phyloP scores from a whole-genome alignment of 2,797 vertebrate genomes.

The Lates japonicus region DNA sequence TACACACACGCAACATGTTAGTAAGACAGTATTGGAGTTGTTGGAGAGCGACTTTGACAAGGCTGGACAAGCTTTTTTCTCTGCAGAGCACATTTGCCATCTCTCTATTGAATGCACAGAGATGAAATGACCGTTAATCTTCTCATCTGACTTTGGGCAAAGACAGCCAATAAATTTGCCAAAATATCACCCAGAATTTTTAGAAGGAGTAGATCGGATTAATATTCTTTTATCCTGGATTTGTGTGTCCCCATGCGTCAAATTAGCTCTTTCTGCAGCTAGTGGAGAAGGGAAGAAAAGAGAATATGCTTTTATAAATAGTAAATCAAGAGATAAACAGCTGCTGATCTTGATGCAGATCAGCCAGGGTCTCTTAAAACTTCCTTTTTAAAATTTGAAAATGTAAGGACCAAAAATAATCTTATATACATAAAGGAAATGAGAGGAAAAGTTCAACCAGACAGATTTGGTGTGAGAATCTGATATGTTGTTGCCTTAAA shows the following conservation, averaged over 20 bases:
- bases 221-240: rapidly evolving
- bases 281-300: background rate
- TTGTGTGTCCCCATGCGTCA: background rate
- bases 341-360: background rate
- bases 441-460: background rate
- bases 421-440: background rate
- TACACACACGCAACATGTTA: background rate
- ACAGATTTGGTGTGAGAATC: background rate
- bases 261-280: background rate
- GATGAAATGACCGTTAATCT: background rate
- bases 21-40: constrained; percentile 4
- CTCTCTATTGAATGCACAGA: background rate
- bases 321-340: background rate
- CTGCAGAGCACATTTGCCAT: background rate
- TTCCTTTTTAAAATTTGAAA: background rate
- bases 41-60: constrained; percentile 26
- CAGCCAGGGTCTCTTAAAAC: background rate
- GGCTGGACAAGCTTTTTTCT: constrained; percentile 11
- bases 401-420: background rate
- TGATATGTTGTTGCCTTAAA: background rate
- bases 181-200: background rate
- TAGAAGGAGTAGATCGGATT: background rate
- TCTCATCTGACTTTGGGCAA: background rate
- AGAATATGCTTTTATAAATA: background rate
- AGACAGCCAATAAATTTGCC: background rate